Base-by-base conservation (phyloP, 2,888 invertebrate genomes). In the Drosophila eohydei region DNA sequence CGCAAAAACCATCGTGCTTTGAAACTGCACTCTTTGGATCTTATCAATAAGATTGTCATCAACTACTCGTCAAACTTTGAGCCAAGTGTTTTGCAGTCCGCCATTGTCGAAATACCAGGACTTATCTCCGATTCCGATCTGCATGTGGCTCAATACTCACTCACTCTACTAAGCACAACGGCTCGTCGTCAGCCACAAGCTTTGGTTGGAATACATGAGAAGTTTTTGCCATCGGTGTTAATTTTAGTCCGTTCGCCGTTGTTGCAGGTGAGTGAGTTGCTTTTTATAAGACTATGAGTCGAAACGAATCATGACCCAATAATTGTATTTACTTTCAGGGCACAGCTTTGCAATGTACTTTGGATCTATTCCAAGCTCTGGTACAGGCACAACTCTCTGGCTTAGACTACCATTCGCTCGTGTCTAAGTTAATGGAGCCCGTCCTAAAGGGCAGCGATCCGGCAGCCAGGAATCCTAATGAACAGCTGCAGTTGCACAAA, bases 1-100 rank as follows among this genome's bases (percentile, higher is more conserved):
- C 94, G 99, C 59, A 99, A 99, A 94, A 99, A 99, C 94, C 98
- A 99, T 92, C 95, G 99, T 74, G 97, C 98, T 12, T 94, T 99
- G 65, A 98, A 99, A 93, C 93, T 99, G 50, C 96, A 97, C 81
- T 98, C 99, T 0, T 94, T 99, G 61, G 96, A 97, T 55, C 94
- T 99, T 59, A 93, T 99, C 62, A 98, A 98, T 91, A 97, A 97
- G 34, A 94, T 99, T 50, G 97, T 98, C 34, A 96, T 96, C 85
- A 97, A 98, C 91, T 98, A 98, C 92, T 96, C 97, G 43, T 91
- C 93, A 66, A 92, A 91, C 70, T 93, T 94, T 61, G 93, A 94
- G 63, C 95, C 96, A 28, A 95, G 96, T 82, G 94, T 98, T 77
- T 93, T 98, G 58, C 94, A 94, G 74, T 91, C 83, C 8, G 96